phyloP scores from a whole-genome alignment of 2,888 invertebrate species.

The Drosophila emarginata region DNA sequence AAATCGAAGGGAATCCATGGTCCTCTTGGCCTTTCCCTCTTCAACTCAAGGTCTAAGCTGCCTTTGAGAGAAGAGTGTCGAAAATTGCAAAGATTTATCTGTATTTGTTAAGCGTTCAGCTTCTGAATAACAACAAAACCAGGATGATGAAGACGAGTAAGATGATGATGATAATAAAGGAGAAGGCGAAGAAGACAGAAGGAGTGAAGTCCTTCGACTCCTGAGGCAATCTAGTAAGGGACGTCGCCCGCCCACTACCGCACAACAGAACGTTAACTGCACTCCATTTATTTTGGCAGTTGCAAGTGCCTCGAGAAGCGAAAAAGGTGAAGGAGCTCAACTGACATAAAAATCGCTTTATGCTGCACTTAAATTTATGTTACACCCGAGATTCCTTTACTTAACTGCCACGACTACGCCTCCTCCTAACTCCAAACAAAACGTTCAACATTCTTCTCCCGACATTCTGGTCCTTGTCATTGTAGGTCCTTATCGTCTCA shows the following conservation, averaged over 20 bases:
- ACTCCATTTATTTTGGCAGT: constrained; percentile 61
- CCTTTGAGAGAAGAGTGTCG: constrained; percentile 28
- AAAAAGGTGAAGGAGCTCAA: constrained; percentile 33
- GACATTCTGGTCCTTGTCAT: constrained; percentile 17
- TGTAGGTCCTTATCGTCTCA: constrained; percentile 52
- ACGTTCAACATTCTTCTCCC: background rate
- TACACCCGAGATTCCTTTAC: constrained; percentile 67
- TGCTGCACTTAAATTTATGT: constrained; percentile 74
- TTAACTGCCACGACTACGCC: constrained; percentile 49
- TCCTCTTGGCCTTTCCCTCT: constrained; percentile 11
- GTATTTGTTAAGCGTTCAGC: constrained; percentile 27
- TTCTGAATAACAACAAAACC: constrained; percentile 21
- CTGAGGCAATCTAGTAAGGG: constrained; percentile 1
- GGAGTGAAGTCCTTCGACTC: constrained; percentile 24
- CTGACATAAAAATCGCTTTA: constrained; percentile 68
- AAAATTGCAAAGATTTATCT: constrained; percentile 71
- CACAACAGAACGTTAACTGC: constrained; percentile 51
- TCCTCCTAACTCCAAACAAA: background rate
- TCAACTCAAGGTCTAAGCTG: constrained; percentile 14
- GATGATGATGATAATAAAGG: background rate
- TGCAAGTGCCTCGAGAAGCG: constrained; percentile 39
- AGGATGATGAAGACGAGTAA: background rate
- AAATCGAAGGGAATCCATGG: constrained; percentile 15
- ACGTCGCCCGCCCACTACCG: background rate
- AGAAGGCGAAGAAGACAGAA: constrained; percentile 25